These are phyloP conservation scores for Zophobas morio DNA, from an alignment of 1,140 invertebrate species.

Conservation along the genomic window DNA sequence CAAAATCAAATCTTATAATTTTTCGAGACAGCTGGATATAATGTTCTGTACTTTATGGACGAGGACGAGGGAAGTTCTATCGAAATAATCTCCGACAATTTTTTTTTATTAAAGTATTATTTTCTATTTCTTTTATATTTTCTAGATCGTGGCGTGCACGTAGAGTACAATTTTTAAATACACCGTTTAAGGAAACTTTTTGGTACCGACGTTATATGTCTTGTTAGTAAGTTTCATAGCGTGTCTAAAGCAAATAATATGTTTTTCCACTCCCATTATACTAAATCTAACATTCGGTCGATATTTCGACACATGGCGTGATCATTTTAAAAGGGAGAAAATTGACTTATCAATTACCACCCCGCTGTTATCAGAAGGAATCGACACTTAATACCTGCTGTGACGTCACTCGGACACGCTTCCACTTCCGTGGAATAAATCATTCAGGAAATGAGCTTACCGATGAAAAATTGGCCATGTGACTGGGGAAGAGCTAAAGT, in stretches of 20 bases:
- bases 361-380: slow-evolving; percentile 47
- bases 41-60: too few species aligned
- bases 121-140: too few species aligned
- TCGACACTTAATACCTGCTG: slow-evolving; percentile 48
- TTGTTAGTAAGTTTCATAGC: slow-evolving; percentile 13
- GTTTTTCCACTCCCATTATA: background rate
- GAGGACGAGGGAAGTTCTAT: too few species aligned
- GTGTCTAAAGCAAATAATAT: slow-evolving; percentile 7
- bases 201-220: background rate
- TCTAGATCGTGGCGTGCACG: slow-evolving; percentile 9
- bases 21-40: too few species aligned
- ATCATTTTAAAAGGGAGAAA: slow-evolving; percentile 47
- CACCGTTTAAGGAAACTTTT: background rate
- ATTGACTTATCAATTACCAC: slow-evolving; percentile 54
- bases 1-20: too few species aligned
- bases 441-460: slow-evolving; percentile 28
- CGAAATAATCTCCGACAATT: too few species aligned
- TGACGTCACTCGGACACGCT: slow-evolving; percentile 42
- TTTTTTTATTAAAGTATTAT: too few species aligned
- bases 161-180: background rate
- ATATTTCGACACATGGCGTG: slow-evolving; percentile 46
- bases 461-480: slow-evolving; percentile 21
- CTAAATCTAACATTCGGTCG: slow-evolving; percentile 19
- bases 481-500: background rate
- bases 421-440: slow-evolving; percentile 42